phyloP scores from a whole-genome alignment of 2,797 vertebrate species.

The Nyctalus aviator region DNA sequence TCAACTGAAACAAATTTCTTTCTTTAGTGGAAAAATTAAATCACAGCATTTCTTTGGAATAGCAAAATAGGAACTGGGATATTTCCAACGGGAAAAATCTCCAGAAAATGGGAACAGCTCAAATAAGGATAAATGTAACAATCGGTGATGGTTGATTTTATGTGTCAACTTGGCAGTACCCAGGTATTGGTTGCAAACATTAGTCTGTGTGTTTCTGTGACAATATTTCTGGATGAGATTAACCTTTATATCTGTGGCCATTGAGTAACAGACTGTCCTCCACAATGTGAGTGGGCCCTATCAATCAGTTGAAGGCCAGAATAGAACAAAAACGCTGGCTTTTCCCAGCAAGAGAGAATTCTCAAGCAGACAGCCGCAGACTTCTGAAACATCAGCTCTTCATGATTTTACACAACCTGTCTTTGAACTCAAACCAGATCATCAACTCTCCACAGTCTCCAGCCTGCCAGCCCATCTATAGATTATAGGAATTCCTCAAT shows the following conservation, averaged over 20 bases:
- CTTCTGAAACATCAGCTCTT: neutral
- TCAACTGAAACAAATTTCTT: neutral
- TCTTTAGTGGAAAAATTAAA: neutral
- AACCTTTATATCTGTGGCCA: too few species aligned
- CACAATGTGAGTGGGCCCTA: too few species aligned
- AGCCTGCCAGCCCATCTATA: too few species aligned
- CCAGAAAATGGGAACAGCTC: neutral
- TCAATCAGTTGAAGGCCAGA: neutral
- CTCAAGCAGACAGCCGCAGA: neutral
- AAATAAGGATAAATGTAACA: neutral
- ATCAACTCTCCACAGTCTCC: too few species aligned
- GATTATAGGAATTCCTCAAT: too few species aligned
- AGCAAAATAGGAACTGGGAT: neutral
- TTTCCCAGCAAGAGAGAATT: neutral
- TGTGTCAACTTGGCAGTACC: neutral
- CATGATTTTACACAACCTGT: too few species aligned
- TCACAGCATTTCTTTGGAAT: neutral
- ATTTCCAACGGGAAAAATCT: constrained; percentile 26
- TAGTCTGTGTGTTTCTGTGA: neutral
- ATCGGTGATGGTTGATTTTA: neutral
- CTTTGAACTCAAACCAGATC: too few species aligned
- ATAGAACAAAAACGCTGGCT: neutral
- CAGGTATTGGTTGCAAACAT: neutral
- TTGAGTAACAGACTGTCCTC: too few species aligned
- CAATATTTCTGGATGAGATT: too few species aligned